These are phyloP conservation scores for Hydrolagus affinis DNA, from an alignment of 2,113 vertebrate genomes.

Conservation along the genomic window DNA sequence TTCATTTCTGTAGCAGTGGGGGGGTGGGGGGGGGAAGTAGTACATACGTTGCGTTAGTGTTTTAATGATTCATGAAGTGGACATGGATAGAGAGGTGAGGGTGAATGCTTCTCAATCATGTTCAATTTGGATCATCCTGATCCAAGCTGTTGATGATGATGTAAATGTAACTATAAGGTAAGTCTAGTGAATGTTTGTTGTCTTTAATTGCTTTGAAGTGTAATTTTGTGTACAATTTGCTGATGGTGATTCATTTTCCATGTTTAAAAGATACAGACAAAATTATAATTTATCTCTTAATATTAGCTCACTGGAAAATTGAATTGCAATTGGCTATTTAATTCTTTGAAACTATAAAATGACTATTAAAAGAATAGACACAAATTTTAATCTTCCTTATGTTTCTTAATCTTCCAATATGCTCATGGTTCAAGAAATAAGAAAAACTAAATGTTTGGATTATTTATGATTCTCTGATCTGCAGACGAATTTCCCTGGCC, in stretches of 20 bases:
- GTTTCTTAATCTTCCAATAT: neutral
- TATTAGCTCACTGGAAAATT: neutral
- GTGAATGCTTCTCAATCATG: too few species aligned
- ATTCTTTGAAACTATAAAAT: neutral
- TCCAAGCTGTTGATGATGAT: neutral
- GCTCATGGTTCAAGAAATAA: neutral
- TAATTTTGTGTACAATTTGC: too few species aligned
- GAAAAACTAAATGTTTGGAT: neutral
- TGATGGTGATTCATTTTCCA: neutral
- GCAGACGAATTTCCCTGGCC: slow-evolving; percentile 85
- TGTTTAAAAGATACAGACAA: neutral
- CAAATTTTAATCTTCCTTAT: neutral
- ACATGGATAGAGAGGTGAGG: neutral
- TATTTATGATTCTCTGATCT: slow-evolving; percentile 28
- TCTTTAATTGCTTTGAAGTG: too few species aligned
- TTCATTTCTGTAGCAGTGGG: too few species aligned
- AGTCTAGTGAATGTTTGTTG: too few species aligned
- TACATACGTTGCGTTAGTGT: neutral
- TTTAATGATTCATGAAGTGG: slow-evolving; percentile 3
- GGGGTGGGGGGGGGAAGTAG: too few species aligned
- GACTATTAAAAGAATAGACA: neutral
- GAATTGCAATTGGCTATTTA: neutral
- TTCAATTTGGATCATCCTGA: neutral
- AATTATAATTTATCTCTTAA: neutral
- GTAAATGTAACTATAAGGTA: neutral